Evolutionary conservation across 2,113 vertebrate genomes (phyloP), one percentile per base, ranked within the genome.

Genomic region (Sprattus sprattus): DNA sequence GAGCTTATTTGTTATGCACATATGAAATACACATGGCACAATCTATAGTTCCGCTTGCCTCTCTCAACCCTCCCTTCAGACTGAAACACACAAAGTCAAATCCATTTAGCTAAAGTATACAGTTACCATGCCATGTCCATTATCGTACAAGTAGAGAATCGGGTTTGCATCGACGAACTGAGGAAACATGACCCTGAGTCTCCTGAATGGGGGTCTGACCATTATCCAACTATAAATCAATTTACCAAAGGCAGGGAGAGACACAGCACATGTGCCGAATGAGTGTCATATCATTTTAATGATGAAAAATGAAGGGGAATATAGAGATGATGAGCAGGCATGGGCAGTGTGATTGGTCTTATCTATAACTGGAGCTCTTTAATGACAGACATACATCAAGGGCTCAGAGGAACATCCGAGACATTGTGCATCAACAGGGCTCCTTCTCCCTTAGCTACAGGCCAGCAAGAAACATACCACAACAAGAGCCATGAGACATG

Each of bases 101-200:
- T 82, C 16, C 81, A 67, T 75, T 87, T 22, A 52, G 81, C 71
- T 78, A 82, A 78, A 20, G 82, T 93, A 88, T 93, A 87, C 88
- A 85, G 90, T 94, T 94, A 91, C 93, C 92, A 78, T 86, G 81
- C 85, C 85, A 90, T 86, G 87, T 87, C 89, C 83, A 84, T 92
- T 87, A 94, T 94, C 91, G 90, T 52, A 81, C 2, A 9, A 39
- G 22, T 54, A 78, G 46, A 28, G 57, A 47, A 81, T 11, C 44
- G 45, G 78, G 28, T 39, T 83, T 83, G 28, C 64, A 54, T 49
- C 20, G 71, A 75, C 80, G 44, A 71, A 52, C 64, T 10, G 47
- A 82, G 60, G 89, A 81, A 90, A 90, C 85, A 81, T 84, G 87
- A 90, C 87, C 82, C 22, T n/a, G 8, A 54, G 83, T 82, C 78